Conservation (phyloP, 2,888 invertebrate genomes). For the Platerodrilus igneus region DNA sequence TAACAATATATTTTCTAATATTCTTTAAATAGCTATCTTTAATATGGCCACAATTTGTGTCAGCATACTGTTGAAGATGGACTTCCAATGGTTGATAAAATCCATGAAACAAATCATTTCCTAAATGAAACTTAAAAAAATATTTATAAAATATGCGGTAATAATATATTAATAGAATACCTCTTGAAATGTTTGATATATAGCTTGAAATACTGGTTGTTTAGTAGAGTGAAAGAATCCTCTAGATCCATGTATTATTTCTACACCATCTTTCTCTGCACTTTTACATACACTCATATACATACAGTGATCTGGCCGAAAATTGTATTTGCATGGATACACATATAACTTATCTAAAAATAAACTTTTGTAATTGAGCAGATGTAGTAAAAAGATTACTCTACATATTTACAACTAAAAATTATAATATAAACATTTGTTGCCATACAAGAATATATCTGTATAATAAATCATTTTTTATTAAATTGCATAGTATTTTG, state of each 20-base stretch:
- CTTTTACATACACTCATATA: slow-evolving; percentile 83
- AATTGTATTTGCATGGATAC: slow-evolving; percentile 85
- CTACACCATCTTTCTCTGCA: slow-evolving; percentile 69
- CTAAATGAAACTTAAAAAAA: slow-evolving; percentile 58
- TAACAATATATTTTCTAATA: slow-evolving; percentile 44
- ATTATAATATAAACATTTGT: neutral
- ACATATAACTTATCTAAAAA: slow-evolving; percentile 67
- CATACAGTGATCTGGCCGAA: slow-evolving; percentile 94
- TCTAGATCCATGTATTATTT: slow-evolving; percentile 83
- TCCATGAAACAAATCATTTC: slow-evolving; percentile 58
- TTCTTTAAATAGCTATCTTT: slow-evolving; percentile 52
- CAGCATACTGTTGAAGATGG: slow-evolving; percentile 51
- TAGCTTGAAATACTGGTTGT: slow-evolving; percentile 76
- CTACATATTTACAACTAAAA: too few relatives aligned
- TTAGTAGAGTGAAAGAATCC: slow-evolving; percentile 80
- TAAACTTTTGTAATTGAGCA: too few relatives aligned
- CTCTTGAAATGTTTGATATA: slow-evolving; percentile 62
- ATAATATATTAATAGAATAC: slow-evolving; percentile 41
- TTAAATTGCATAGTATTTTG: too few relatives aligned
- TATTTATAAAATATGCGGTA: neutral
- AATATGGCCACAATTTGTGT: slow-evolving; percentile 63
- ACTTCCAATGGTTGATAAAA: slow-evolving; percentile 57
- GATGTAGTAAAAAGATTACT: too few relatives aligned
- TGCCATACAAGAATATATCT: too few relatives aligned
- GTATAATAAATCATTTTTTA: too few relatives aligned